Conservation (phyloP, 1,140 invertebrate genomes). For the Aphaenogaster floridana region DNA sequence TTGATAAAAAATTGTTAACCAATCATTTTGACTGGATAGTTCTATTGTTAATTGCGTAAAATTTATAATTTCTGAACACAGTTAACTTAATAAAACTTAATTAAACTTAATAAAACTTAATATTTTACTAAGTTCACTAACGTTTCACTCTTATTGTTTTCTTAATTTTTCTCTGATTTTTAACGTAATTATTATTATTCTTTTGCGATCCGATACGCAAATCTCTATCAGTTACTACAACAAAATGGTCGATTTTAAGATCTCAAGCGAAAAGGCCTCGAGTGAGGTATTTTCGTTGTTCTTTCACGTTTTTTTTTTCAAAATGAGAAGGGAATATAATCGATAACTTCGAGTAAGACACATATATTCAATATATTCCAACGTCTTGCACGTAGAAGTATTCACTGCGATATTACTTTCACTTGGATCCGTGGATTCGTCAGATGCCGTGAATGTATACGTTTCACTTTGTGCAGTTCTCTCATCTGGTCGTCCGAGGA, state of each 20-base stretch:
- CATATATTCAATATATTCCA: neutral
- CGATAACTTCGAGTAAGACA: neutral
- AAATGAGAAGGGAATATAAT: neutral
- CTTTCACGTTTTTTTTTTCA: neutral
- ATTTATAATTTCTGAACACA: neutral
- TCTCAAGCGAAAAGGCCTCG: neutral
- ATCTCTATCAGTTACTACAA: neutral
- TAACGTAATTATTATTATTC: neutral
- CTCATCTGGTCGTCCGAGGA: constrained; percentile 32
- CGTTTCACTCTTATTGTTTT: neutral
- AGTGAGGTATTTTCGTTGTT: neutral
- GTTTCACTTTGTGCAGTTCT: constrained; percentile 1
- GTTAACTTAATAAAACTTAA: neutral
- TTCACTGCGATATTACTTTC: constrained; percentile 69
- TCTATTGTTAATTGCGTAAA: neutral
- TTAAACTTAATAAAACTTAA: too few relatives aligned
- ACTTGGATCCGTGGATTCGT: constrained; percentile 64
- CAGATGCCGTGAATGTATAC: constrained; percentile 40
- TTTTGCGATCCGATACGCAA: neutral
- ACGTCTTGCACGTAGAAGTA: neutral
- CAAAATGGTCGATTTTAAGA: neutral
- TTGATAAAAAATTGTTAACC: neutral
- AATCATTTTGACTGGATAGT: neutral
- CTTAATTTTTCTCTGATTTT: neutral
- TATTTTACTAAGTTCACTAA: neutral